phyloP scores from a whole-genome alignment of 2,113 vertebrate genomes.

The Paratilapia polleni region DNA sequence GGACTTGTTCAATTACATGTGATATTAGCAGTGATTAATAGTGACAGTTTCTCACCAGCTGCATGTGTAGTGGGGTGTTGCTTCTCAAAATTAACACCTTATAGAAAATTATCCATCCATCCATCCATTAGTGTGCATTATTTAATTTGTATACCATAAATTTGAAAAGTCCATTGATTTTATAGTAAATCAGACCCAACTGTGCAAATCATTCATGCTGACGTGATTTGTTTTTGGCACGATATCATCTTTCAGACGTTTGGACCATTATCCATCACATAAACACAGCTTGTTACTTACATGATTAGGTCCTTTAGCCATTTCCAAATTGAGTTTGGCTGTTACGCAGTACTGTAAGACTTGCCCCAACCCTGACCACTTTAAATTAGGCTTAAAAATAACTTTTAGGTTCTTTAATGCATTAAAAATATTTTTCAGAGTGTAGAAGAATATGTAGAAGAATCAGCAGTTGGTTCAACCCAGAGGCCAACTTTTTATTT shows the following conservation, averaged over 20 bases:
- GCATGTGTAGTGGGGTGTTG: background rate
- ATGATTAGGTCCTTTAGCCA: background rate
- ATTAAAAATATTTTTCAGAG: too few relatives aligned
- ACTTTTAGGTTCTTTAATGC: too few relatives aligned
- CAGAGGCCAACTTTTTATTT: background rate
- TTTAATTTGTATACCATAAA: background rate
- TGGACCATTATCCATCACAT: background rate
- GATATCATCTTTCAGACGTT: background rate
- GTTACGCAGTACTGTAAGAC: background rate
- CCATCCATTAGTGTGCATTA: too few relatives aligned
- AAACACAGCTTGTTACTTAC: background rate
- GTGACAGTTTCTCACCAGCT: background rate
- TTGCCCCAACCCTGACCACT: too few relatives aligned
- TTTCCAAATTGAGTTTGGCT: background rate
- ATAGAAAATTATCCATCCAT: too few relatives aligned
- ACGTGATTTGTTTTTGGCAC: background rate
- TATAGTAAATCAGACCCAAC: background rate
- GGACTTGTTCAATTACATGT: background rate
- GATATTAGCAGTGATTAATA: background rate
- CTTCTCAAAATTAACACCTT: background rate
- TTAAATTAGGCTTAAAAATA: background rate
- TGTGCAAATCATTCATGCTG: background rate
- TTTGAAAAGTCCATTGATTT: background rate
- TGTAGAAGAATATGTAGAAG: too few relatives aligned
- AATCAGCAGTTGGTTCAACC: too few relatives aligned